phyloP scores from a whole-genome alignment of 2,113 vertebrate genomes.

The Nymphicus hollandicus region DNA sequence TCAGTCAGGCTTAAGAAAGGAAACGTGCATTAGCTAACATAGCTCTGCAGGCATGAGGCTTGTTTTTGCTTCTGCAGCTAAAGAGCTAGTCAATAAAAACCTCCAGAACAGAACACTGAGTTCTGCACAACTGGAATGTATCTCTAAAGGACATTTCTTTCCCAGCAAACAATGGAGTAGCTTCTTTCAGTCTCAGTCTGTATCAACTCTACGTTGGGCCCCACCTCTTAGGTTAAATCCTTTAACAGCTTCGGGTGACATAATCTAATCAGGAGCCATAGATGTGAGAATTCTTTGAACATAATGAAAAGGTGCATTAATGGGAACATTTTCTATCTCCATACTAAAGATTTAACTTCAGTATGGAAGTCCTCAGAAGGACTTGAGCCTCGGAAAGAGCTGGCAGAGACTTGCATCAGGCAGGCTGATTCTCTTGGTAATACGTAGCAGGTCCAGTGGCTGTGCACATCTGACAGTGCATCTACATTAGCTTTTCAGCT shows the following conservation, averaged over 20 bases:
- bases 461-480: neutral
- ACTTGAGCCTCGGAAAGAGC: neutral
- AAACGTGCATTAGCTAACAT: neutral
- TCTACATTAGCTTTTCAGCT: neutral
- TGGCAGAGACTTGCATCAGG: neutral
- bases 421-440: neutral
- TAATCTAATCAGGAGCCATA: neutral
- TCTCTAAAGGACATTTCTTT: neutral
- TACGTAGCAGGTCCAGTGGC: neutral
- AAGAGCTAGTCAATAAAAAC: neutral
- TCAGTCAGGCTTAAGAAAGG: neutral
- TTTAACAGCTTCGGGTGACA: constrained; percentile 4
- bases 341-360: neutral
- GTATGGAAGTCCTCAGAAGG: neutral
- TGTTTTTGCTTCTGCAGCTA: neutral
- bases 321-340: neutral
- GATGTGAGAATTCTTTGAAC: neutral
- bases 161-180: neutral
- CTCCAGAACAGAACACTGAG: neutral
- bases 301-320: neutral
- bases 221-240: neutral
- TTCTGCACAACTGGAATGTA: neutral
- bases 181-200: neutral
- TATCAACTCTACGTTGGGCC: neutral
- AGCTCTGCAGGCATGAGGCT: neutral